Evolutionary conservation across 2,888 invertebrate genomes (phyloP), one percentile per base, ranked within the genome.

Genomic region (Lampropteryx suffumata): DNA sequence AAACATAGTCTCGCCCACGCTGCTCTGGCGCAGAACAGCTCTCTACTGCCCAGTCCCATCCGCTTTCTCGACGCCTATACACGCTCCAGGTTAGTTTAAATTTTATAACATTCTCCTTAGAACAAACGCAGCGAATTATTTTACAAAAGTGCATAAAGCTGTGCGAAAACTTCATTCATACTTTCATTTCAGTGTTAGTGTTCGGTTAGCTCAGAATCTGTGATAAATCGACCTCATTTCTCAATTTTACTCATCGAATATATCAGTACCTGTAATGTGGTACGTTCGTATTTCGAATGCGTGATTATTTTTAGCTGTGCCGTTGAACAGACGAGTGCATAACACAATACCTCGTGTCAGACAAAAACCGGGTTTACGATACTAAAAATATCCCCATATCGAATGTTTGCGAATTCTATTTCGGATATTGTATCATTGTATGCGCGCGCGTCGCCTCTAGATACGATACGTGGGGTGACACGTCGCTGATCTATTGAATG

Each of bases 401-500:
- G 79, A 86, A 88, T 88, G 88, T 84, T 87, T 89, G 84, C 84
- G 79, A 84, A 85, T 77, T 85, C 87, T 88, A 89, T 89, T 90
- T 90, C 79, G 71, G 79, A 79, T 75, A n/a, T 79, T 78, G 79
- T 82, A 76, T 71, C 70, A 68, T 54, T 67, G 65, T 67, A 41
- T 10, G 37, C 57, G 64, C 65, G 69, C 64, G 48, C 43, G 11
- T 42, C 43, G 28, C 29, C 35, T 24, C 30, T 29, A 35, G 33
- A 24, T 30, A 32, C 10, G 40, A 43, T 28, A 40, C 27, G 28
- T 47, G n/a, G n/a, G n/a, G 45, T 49, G 52, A 55, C 44, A 55
- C 27, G 34, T 14, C 24, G 34, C 27, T 35, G 45, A 50, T 57
- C 28, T 39, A 51, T 55, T 34, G 21, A 39, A 26, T 48, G 39